Evolutionary conservation across 2,113 vertebrate species (phyloP), one percentile per base, ranked within the genome.

Genomic region (Aspiorhynchus laticeps): DNA sequence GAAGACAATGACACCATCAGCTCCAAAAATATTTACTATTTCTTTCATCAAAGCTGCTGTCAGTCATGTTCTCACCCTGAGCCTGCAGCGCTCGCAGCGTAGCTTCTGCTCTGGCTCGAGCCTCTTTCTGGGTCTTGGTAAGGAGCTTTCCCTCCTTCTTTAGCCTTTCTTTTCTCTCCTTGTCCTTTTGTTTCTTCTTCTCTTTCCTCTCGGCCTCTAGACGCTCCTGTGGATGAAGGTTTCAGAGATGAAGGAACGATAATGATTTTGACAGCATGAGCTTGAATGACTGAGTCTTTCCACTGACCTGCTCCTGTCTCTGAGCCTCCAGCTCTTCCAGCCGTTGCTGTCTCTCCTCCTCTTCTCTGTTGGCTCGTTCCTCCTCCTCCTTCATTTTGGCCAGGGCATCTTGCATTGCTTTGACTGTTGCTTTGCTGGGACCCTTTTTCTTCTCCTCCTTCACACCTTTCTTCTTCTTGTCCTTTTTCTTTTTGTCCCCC

Each of bases 81-180:
- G 98, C 98, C 95, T 99, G 97, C 76, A 99, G 95, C 82, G 96
- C 87, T 88, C 96, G 97, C 31, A 99, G 97, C 14, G 96, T 99
- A 90, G 95, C 96, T 91, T 96, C 97, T 0, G 96, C 98, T 87
- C 98, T 94, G 73, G 98, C 98, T 89, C 96, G 95, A 33, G 97
- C 96, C 90, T 99, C 98, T 91, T 92, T 95, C 93, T 99, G 98
- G 31, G 97, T 0, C 91, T 98, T 99, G 21, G 98, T 98, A 91
- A 99, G 92, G 65, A 97, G 96, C 59, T 99, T 99, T 31, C 98
- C 98, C 89, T 99, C 98, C 91, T 99, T 99, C 93, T 99, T 99
- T 91, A 99, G 94, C 1, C 98, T 96, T 88, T 99, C 98, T 90
- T 98, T 99, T 85, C 98, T 95, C 92, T 99, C 98, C 88, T 99